Percentiles rank a stretch among this genome's conserved stretches.
phyloP scores from a whole-genome alignment of 2,113 vertebrate genomes.

The Muscicapa adusta region DNA sequence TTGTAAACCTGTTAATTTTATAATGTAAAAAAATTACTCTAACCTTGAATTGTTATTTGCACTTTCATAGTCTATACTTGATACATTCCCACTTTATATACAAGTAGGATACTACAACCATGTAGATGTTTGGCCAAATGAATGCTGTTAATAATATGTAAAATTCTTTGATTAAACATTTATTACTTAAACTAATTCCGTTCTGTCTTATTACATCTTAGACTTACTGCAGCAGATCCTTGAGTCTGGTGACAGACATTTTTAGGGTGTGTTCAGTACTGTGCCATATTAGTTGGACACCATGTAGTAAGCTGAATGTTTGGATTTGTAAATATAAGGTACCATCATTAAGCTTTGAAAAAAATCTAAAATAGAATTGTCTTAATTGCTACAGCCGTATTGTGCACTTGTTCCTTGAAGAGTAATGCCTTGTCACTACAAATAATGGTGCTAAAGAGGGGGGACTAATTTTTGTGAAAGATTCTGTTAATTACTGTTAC shows the following conservation, averaged over 20 bases:
- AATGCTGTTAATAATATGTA: slow-evolving; percentile 86
- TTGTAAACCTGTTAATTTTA: slow-evolving; percentile 95
- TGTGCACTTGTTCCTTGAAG: not conserved
- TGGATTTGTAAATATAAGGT: not conserved
- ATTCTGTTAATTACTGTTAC: not conserved
- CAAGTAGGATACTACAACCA: slow-evolving; percentile 80
- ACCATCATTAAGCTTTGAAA: not conserved
- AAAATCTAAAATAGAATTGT: not conserved
- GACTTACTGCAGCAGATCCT: slow-evolving; percentile 1
- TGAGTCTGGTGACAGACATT: not conserved
- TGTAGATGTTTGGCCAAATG: slow-evolving; percentile 96
- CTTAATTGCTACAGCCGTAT: not conserved
- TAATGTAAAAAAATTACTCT: slow-evolving; percentile 90
- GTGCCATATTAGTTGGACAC: not conserved
- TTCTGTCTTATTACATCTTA: slow-evolving; percentile 68
- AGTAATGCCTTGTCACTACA: not conserved
- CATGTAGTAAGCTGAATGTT: not conserved
- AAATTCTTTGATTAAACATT: slow-evolving; percentile 86
- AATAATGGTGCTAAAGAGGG: not conserved
- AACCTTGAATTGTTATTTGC: slow-evolving; percentile 99
- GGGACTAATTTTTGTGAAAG: not conserved
- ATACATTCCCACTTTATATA: slow-evolving; percentile 99
- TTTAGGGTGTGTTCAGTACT: not conserved
- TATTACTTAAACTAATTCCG: slow-evolving; percentile 79
- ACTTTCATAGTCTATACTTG: slow-evolving; percentile 99